Evolutionary conservation across 2,797 vertebrate genomes (phyloP), one percentile per base, ranked within the genome.

Genomic region (Karalla daura): DNA sequence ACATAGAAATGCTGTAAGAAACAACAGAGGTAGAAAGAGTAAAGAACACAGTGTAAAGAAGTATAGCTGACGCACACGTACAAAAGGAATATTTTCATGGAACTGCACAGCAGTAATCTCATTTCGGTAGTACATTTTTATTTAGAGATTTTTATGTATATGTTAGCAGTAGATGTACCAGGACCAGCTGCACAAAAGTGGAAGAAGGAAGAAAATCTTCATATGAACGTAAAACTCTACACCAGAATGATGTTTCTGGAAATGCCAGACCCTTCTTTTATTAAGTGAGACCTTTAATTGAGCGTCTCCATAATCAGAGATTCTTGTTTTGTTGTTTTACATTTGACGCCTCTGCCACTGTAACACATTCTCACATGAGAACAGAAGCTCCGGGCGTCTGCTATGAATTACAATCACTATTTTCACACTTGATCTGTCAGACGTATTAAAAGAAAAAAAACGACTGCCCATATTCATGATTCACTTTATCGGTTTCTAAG

Each of bases 371-470:
- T 52, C 13, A 21, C 5, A 56, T 47, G 1, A 8, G 39, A 50
- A 35, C 55, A 33, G 32, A 39, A 8, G 25, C 21, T 41, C 39
- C 60, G 45, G 18, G 28, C 41, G 7, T 32, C 40, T 51, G 3
- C 17, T 11, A 5, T 12, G 2, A 32, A 28, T 23, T 14, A 15
- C 12, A 43, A 7, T 4, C 1, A 7, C 12, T 5, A 45, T 44
- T 25, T 53, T 18, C 5, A 32, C 3, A 32, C 13, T 10, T 55
- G 11, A 40, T 62, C 58, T 45, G 6, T 32, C 18, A 40, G 13
- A 58, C 30, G 28, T 63, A 14, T 58, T 14, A 35, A 68, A 54
- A 4, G 2, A 40, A 41, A 50, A 12, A 43, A 20, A 30, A 7
- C 10, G 5, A 28, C 27, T 28, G 27, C 8, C 8, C 27, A 28